Percentiles rank a stretch among this genome's conserved stretches.
Conservation (phyloP, 2,113 vertebrate species). For the Salvator merianae region DNA sequence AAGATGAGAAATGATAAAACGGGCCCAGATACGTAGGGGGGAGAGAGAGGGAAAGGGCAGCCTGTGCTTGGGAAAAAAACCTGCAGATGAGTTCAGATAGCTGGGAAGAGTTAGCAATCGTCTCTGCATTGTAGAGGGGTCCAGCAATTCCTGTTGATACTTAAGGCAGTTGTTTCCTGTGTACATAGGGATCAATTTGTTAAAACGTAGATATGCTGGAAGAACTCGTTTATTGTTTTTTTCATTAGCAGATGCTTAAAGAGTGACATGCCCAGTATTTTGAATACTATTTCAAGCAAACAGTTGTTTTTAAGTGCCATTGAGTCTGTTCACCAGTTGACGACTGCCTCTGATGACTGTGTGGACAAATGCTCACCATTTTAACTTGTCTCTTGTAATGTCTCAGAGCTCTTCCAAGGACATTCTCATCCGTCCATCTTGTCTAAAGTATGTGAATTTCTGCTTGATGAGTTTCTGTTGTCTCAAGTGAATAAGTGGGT, state of each 20-base stretch:
- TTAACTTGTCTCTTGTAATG: too few relatives aligned
- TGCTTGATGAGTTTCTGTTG: too few relatives aligned
- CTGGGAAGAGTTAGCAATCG: neutral
- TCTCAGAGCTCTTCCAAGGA: too few relatives aligned
- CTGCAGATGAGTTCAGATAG: neutral
- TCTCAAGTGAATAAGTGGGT: too few relatives aligned
- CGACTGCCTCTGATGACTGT: too few relatives aligned
- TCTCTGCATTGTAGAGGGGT: rapidly evolving
- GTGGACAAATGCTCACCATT: too few relatives aligned
- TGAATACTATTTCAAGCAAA: neutral
- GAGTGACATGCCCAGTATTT: neutral
- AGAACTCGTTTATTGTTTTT: neutral
- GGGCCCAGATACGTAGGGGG: neutral
- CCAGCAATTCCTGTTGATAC: neutral
- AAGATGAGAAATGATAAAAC: neutral
- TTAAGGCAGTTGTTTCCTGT: conserved; percentile 6
- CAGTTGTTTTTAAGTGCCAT: neutral
- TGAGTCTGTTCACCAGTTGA: too few relatives aligned
- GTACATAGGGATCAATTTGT: neutral
- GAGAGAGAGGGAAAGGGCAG: neutral
- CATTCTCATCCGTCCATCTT: too few relatives aligned
- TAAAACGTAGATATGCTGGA: neutral
- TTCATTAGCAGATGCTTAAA: neutral
- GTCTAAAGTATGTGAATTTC: too few relatives aligned
- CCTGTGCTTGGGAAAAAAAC: conserved; percentile 10